A percentile compares a stretch with the other conserved stretches of the same genome.
Conservation (phyloP, 2,888 invertebrate genomes). For the Lomographa bimaculata region DNA sequence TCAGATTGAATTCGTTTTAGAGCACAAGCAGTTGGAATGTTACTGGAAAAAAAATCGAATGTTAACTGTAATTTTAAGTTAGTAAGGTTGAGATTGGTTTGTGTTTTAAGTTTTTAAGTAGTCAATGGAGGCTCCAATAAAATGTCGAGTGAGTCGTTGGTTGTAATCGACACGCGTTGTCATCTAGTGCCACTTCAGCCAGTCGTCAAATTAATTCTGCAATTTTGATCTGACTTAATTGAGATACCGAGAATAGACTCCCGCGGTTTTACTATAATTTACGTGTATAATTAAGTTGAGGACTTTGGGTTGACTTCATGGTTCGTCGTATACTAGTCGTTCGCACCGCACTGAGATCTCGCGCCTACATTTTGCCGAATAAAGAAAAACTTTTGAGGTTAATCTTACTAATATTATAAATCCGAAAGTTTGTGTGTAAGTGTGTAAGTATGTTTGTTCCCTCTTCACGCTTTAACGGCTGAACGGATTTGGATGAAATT, state of each 20-base stretch:
- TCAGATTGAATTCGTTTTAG: conserved; percentile 1
- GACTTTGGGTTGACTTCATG: too few relatives aligned
- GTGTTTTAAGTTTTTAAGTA: conserved; percentile 46
- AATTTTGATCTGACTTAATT: conserved; percentile 28
- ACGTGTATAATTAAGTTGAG: too few relatives aligned
- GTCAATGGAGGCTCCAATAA: conserved; percentile 58
- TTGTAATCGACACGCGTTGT: conserved; percentile 55
- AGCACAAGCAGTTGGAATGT: not conserved
- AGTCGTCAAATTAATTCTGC: conserved; percentile 42
- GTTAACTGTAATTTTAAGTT: not conserved
- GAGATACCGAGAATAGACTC: conserved; percentile 19
- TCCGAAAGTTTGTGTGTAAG: too few relatives aligned
- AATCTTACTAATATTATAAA: too few relatives aligned
- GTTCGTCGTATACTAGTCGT: too few relatives aligned
- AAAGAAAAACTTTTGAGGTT: too few relatives aligned
- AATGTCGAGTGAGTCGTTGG: conserved; percentile 56
- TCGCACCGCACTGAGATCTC: too few relatives aligned
- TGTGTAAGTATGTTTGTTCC: too few relatives aligned
- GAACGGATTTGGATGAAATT: too few relatives aligned
- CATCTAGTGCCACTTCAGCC: conserved; percentile 26
- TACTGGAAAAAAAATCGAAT: not conserved
- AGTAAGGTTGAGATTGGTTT: not conserved
- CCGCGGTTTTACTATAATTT: conserved; percentile 2
- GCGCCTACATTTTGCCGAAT: too few relatives aligned
- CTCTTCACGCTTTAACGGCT: too few relatives aligned